phyloP scores from a whole-genome alignment of 92 coral and sea anemone genomes.

The Porites evermanni region DNA sequence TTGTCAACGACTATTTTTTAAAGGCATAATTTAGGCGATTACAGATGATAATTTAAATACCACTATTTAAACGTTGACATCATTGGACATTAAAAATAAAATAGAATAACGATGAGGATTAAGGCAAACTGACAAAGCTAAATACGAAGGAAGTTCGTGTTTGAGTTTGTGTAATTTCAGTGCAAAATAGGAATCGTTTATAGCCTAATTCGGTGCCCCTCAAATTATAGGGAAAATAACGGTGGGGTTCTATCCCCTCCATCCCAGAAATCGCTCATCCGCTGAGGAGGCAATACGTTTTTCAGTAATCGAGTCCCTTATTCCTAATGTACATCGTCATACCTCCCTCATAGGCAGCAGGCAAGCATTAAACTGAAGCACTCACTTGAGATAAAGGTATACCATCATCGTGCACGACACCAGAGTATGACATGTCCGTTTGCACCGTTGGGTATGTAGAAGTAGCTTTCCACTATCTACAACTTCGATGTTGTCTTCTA shows the following conservation, averaged over 20 bases:
- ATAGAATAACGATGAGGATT: neutral
- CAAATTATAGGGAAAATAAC: neutral
- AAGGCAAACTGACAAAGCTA: neutral
- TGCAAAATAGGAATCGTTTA: too few relatives aligned
- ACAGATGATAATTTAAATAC: constrained; percentile 69
- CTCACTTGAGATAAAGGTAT: constrained; percentile 94
- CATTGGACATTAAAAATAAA: neutral
- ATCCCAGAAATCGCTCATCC: constrained; percentile 9
- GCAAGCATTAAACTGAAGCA: constrained; percentile 94
- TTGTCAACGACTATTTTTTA: neutral
- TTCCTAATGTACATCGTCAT: neutral
- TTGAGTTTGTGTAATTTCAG: neutral
- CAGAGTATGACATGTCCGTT: too few relatives aligned
- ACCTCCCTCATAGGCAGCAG: constrained; percentile 77
- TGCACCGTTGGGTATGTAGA: too few relatives aligned
- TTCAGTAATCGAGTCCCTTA: too few relatives aligned
- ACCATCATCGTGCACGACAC: too few relatives aligned
- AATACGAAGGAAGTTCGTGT: neutral
- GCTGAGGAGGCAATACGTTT: neutral
- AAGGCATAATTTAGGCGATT: constrained; percentile 26
- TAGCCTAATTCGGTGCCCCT: neutral
- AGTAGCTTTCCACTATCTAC: too few relatives aligned
- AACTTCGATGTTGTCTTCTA: constrained; percentile 4
- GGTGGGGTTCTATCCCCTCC: neutral
- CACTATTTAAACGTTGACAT: neutral